Percentiles rank a stretch among this genome's conserved stretches.
phyloP scores from a whole-genome alignment of 2,888 invertebrate genomes.

The Orthosia incerta region DNA sequence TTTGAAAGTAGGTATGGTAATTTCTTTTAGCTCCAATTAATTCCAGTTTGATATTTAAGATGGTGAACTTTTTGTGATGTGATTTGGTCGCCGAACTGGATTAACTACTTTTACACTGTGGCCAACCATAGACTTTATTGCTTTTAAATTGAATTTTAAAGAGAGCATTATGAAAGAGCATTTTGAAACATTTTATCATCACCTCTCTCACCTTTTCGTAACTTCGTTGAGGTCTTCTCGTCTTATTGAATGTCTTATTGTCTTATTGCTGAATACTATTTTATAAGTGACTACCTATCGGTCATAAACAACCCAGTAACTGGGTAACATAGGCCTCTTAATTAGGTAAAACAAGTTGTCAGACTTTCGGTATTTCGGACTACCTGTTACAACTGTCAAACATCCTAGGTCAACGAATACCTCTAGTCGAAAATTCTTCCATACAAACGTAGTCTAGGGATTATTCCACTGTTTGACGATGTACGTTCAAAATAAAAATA shows the following conservation, averaged over 20 bases:
- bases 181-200: not conserved
- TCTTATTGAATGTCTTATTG: too few species aligned
- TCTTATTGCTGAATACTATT: too few species aligned
- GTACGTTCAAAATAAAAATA: too few species aligned
- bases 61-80: constrained; percentile 16
- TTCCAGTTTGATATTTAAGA: constrained; percentile 10
- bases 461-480: too few species aligned
- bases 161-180: not conserved
- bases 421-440: too few species aligned
- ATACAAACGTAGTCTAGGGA: too few species aligned
- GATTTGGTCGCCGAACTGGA: constrained; percentile 41
- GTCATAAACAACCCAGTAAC: too few species aligned
- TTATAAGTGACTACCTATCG: too few species aligned
- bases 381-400: not conserved
- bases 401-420: too few species aligned
- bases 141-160: constrained; percentile 15
- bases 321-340: too few species aligned
- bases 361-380: too few species aligned
- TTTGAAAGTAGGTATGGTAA: constrained; percentile 28
- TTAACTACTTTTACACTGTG: constrained; percentile 18
- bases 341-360: too few species aligned
- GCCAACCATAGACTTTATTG: not conserved
- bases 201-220: not conserved
- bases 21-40: constrained; percentile 26
- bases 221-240: not conserved